phyloP scores from a whole-genome alignment of 1,140 invertebrate species.

The Marisa cornuarietis region DNA sequence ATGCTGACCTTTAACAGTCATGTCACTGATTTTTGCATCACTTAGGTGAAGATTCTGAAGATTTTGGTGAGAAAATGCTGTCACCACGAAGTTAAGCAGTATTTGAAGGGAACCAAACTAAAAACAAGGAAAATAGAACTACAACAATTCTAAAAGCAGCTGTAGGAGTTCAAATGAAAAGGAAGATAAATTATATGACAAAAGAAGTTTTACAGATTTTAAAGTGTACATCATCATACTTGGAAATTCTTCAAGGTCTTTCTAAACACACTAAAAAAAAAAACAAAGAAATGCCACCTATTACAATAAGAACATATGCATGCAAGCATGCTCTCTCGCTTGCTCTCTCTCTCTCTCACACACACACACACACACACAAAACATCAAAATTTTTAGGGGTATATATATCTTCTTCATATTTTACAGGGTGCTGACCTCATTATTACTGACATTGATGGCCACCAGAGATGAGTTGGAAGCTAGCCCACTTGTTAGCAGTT shows the following conservation, averaged over 20 bases:
- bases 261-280: too few relatives aligned
- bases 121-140: slow-evolving; percentile 4
- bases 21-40: slow-evolving; percentile 34
- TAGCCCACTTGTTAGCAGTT: slow-evolving; percentile 35
- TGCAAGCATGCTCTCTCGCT: too few relatives aligned
- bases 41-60: slow-evolving; percentile 43
- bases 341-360: too few relatives aligned
- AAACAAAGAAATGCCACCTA: too few relatives aligned
- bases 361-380: not conserved
- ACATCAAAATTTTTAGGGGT: not conserved
- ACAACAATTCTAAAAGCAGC: too few relatives aligned
- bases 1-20: slow-evolving; percentile 20
- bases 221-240: too few relatives aligned
- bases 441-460: slow-evolving; percentile 47
- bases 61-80: slow-evolving; percentile 32
- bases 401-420: not conserved
- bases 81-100: slow-evolving; percentile 34
- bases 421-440: slow-evolving; percentile 35
- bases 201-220: too few relatives aligned
- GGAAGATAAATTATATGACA: too few relatives aligned
- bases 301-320: too few relatives aligned
- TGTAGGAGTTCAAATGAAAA: too few relatives aligned
- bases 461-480: slow-evolving; percentile 39
- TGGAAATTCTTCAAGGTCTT: too few relatives aligned
- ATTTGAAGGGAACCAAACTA: slow-evolving; percentile 40